Percentiles rank a stretch among this genome's conserved stretches.
Conservation (phyloP, 2,113 vertebrate species). For the Istiophorus platypterus region DNA sequence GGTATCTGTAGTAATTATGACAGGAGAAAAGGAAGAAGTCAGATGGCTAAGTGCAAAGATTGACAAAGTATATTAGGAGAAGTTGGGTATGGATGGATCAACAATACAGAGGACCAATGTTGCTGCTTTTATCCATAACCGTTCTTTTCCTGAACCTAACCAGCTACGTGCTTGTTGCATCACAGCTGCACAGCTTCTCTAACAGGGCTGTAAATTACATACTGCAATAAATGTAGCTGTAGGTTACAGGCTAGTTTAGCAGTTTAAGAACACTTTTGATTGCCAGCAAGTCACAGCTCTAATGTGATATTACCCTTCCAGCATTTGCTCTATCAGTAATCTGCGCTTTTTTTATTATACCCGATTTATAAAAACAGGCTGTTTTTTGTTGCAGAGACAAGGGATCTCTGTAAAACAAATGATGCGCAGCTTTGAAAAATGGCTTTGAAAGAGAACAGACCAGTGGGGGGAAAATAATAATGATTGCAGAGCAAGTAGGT, state of each 20-base stretch:
- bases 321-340: slow-evolving; percentile 11
- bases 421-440: slow-evolving; percentile 39
- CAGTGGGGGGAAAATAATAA: slow-evolving; percentile 23
- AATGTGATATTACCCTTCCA: slow-evolving; percentile 2
- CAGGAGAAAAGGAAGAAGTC: too few relatives aligned
- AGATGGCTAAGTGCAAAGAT: not conserved
- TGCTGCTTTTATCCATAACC: too few relatives aligned
- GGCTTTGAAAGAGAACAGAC: slow-evolving; percentile 37
- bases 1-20: not conserved
- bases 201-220: not conserved
- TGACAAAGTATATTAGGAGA: not conserved
- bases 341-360: not conserved
- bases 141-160: not conserved
- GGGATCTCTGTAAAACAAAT: slow-evolving; percentile 51
- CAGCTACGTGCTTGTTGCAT: not conserved
- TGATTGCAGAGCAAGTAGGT: slow-evolving; percentile 29
- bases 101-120: too few relatives aligned
- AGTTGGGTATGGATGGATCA: too few relatives aligned
- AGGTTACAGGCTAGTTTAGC: not conserved
- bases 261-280: not conserved
- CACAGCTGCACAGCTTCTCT: not conserved
- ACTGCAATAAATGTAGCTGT: not conserved
- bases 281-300: not conserved
- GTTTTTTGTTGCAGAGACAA: slow-evolving; percentile 10
- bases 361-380: not conserved